Evolutionary conservation across 2,113 vertebrate species (phyloP), one percentile per base, ranked within the genome.

Genomic region (Aleadryas rufinucha): DNA sequence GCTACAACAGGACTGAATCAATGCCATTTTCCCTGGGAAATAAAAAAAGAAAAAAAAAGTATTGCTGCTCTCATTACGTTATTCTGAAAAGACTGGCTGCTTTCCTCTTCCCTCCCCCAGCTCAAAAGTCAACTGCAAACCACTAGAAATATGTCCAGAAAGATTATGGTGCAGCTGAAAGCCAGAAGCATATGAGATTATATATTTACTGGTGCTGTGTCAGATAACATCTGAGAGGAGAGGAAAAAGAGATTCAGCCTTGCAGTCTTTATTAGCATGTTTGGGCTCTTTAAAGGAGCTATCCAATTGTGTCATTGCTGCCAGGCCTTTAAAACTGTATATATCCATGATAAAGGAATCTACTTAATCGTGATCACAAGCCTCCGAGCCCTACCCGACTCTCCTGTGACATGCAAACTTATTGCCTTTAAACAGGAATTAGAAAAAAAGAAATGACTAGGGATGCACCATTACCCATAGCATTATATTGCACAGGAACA

Each of bases 311-410:
- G 94, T 89, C 37, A 81, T 61, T 94, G 90, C 71, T 72, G 95
- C 74, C 82, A 96, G 91, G 93, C 93, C 86, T 96, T 89, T 94
- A 89, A 86, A 97, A 96, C 87, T 85, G 64, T 84, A 80, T 84
- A 89, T 91, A 94, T 94, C 87, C 85, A 23, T 37, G 84, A 95
- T 87, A 95, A 97, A 97, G 89, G 89, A 92, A 96, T 96, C 91
- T 94, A 81, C 94, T 96, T 87, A 95, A 88, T 97, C 78, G 81
- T 65, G 90, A 90, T 78, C 79, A 78, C 53, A 89, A 97, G 82
- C 61, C 65, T 89, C 54, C 1, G 16, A 94, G 84, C 70, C 59
- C 59, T 71, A 76, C 41, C 75, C 0, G 3, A 45, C 42, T 77
- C 57, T 94, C 70, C 37, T 93, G 81, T 59, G 91, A 94, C 89